Evolutionary conservation across 2,797 vertebrate species (phyloP).

Genomic region (Adrianichthys oophorus): DNA sequence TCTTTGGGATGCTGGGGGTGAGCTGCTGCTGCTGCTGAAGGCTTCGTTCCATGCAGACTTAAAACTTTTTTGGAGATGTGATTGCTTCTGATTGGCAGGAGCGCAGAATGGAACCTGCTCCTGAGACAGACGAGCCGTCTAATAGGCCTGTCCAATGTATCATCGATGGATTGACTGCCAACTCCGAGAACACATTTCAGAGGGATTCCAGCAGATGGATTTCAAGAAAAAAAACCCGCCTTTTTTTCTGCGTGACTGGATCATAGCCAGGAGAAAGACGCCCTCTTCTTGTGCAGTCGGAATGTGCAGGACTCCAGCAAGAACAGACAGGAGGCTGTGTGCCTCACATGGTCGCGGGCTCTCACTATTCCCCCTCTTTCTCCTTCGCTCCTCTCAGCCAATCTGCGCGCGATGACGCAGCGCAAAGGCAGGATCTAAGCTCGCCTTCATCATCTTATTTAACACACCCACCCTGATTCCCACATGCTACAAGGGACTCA

Average conservation of each 20-base stretch:
- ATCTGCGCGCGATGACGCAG: slow-evolving; percentile 85
- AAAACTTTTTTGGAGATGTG: slow-evolving; percentile 52
- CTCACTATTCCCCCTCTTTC: slow-evolving; percentile 59
- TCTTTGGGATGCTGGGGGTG: too few species aligned
- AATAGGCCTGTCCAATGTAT: slow-evolving; percentile 68
- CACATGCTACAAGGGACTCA: slow-evolving; percentile 64
- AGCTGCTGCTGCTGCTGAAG: slow-evolving; percentile 30
- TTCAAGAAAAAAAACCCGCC: slow-evolving; percentile 16
- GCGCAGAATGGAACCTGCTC: slow-evolving; percentile 58
- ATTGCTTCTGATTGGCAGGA: slow-evolving; percentile 60
- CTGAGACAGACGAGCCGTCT: slow-evolving; percentile 60
- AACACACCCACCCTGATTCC: slow-evolving; percentile 85
- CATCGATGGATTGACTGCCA: slow-evolving; percentile 62
- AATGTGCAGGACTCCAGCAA: slow-evolving; percentile 79
- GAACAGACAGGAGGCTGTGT: slow-evolving; percentile 55
- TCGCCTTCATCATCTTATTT: slow-evolving; percentile 85
- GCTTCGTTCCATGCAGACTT: slow-evolving; percentile 56
- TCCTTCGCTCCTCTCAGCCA: slow-evolving; percentile 53
- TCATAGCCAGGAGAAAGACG: slow-evolving; percentile 70
- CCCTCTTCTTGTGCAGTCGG: slow-evolving; percentile 81
- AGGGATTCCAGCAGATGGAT: slow-evolving; percentile 65
- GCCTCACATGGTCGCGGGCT: slow-evolving; percentile 31
- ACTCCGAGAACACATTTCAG: slow-evolving; percentile 62
- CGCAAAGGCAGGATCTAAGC: slow-evolving; percentile 83
- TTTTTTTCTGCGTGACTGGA: slow-evolving; percentile 16